Conservation (phyloP, 2,888 invertebrate species). For the Diarsia brunnea region DNA sequence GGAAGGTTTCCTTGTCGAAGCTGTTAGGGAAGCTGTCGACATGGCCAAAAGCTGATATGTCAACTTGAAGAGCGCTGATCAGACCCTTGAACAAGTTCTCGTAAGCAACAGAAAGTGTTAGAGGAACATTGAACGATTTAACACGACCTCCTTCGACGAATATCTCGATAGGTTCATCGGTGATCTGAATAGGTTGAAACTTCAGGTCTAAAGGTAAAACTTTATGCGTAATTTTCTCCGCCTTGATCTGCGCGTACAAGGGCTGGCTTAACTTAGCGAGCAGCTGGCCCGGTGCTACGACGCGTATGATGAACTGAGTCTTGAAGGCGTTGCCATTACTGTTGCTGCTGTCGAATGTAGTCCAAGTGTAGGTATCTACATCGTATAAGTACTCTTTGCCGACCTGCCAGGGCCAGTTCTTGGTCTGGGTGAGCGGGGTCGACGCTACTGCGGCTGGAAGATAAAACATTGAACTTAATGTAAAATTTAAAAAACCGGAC, state of each 20-base stretch:
- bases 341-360: slow-evolving; percentile 89
- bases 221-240: slow-evolving; percentile 83
- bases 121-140: slow-evolving; percentile 89
- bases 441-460: slow-evolving; percentile 65
- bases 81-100: slow-evolving; percentile 93
- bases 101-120: slow-evolving; percentile 90
- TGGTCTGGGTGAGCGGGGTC: slow-evolving; percentile 68
- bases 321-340: slow-evolving; percentile 86
- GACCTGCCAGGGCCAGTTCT: slow-evolving; percentile 89
- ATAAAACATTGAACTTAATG: neutral
- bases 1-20: slow-evolving; percentile 84
- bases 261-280: slow-evolving; percentile 86
- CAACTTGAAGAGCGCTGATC: slow-evolving; percentile 93
- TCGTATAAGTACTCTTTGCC: slow-evolving; percentile 91
- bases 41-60: slow-evolving; percentile 90
- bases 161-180: slow-evolving; percentile 91
- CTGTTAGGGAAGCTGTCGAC: slow-evolving; percentile 86
- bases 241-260: slow-evolving; percentile 89
- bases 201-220: slow-evolving; percentile 83
- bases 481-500: neutral
- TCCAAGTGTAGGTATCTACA: slow-evolving; percentile 90
- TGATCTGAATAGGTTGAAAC: slow-evolving; percentile 89
- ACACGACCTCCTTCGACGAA: slow-evolving; percentile 91
- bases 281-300: slow-evolving; percentile 85
- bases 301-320: slow-evolving; percentile 89